These are phyloP conservation scores for Ciconia nigra DNA, from an alignment of 2,797 vertebrate genomes.

Conservation along the genomic window DNA sequence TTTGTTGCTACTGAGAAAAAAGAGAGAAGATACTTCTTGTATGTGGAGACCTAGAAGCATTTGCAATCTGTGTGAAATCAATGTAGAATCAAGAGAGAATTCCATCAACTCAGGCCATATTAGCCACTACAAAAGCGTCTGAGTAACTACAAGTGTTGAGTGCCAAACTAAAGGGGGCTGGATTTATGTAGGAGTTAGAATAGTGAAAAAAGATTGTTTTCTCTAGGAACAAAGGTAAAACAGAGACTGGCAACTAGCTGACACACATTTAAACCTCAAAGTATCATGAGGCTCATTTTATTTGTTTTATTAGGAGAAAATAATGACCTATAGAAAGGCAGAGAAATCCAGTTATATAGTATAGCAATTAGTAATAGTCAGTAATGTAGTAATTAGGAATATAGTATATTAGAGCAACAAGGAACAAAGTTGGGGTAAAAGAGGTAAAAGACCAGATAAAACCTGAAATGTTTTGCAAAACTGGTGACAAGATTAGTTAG, in stretches of 20 bases:
- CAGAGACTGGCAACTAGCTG: background rate
- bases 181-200: background rate
- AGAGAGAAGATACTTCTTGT: background rate
- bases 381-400: background rate
- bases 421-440: background rate
- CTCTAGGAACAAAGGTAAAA: background rate
- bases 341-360: background rate
- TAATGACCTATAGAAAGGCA: background rate
- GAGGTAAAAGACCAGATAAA: background rate
- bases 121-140: background rate
- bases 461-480: background rate
- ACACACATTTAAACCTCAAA: background rate
- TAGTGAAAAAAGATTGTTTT: background rate
- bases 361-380: background rate
- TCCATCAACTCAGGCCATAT: background rate
- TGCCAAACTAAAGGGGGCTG: background rate
- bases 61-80: background rate
- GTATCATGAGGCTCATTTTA: background rate
- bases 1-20: background rate
- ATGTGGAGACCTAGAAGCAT: background rate
- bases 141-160: background rate
- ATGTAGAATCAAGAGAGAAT: background rate
- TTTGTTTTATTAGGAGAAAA: slow-evolving; percentile 8
- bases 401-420: background rate
- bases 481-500: background rate